Percentiles rank a stretch among this genome's conserved stretches.
Conservation (phyloP, 1,140 invertebrate genomes). For the Euschistus heros region DNA sequence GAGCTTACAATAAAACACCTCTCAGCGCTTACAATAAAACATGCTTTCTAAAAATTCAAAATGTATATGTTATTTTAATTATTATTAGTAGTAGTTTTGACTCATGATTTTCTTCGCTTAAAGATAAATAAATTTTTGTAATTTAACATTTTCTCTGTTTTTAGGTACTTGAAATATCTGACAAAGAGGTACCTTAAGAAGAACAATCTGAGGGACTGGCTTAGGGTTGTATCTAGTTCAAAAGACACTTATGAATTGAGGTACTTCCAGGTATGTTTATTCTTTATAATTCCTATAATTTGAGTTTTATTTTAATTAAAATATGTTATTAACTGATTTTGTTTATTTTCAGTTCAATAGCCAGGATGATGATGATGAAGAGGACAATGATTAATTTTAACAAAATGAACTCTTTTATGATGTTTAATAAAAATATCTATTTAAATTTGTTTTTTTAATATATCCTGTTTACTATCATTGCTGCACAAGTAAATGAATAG, state of each 20-base stretch:
- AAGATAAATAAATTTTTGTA: not conserved
- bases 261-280: slow-evolving; percentile 88
- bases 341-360: slow-evolving; percentile 31
- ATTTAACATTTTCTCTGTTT: slow-evolving; percentile 13
- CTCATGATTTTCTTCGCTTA: too few relatives aligned
- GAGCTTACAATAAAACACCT: too few relatives aligned
- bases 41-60: too few relatives aligned
- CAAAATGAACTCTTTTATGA: slow-evolving; percentile 18
- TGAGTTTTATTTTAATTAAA: slow-evolving; percentile 3
- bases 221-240: slow-evolving; percentile 91
- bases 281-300: not conserved
- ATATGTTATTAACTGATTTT: slow-evolving; percentile 2
- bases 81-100: too few relatives aligned
- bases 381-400: slow-evolving; percentile 30
- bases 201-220: slow-evolving; percentile 96
- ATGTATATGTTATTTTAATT: too few relatives aligned
- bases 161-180: slow-evolving; percentile 94
- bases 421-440: slow-evolving; percentile 24
- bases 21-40: too few relatives aligned
- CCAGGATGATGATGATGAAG: slow-evolving; percentile 32
- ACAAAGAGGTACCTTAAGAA: slow-evolving; percentile 99
- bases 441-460: slow-evolving; percentile 4
- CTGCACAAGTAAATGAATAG: too few relatives aligned
- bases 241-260: slow-evolving; percentile 95
- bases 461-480: too few relatives aligned